Base-by-base conservation (phyloP, 2,113 vertebrate genomes). In the Riparia riparia region DNA sequence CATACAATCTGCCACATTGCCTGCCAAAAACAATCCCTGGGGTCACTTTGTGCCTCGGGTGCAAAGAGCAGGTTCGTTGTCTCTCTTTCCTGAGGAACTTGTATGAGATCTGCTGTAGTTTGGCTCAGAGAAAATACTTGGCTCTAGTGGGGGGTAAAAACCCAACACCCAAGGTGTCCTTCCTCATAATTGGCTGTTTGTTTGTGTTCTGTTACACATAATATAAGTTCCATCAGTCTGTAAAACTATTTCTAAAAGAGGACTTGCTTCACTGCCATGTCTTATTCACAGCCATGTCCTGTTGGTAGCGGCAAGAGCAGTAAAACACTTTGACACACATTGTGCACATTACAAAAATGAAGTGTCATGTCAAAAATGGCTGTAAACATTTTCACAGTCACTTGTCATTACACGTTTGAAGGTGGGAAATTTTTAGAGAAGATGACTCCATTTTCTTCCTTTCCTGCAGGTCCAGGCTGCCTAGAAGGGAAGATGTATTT, bases 351-450 rank as follows among this genome's bases (percentile, higher is more conserved):
- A 76, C 82, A 71, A 82, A 89, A 93, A 89, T 37, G 82, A 89
- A 95, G 37, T 89, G 87, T 93, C 70, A 22, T 69, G 77, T 92
- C 51, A 77, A 44, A 96, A 94, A 80, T 86, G 78, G 54, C 90
- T 96, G 83, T 97, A 95, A 97, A 96, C 79, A 71, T 92, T 93
- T 96, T 95, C 82, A 65, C 79, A 86, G 74, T 91, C 73, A 32
- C 81, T 97, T 97, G 91, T 97, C 89, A 82, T 78, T 84, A 65
- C 53, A 63, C 0, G 12, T 91, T 95, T 91, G 76, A 93, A 97
- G 51, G 78, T 95, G 89, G 92, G 68, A 94, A 90, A 22, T 72
- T 86, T 94, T 92, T 54, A 88, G 63, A 87, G 77, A 50, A 74
- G 77, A 82, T 5, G 13, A 64, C 65, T 95, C 89, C 61, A 50